Evolutionary conservation across 2,888 invertebrate species (phyloP).

Genomic region (Rapana venosa): DNA sequence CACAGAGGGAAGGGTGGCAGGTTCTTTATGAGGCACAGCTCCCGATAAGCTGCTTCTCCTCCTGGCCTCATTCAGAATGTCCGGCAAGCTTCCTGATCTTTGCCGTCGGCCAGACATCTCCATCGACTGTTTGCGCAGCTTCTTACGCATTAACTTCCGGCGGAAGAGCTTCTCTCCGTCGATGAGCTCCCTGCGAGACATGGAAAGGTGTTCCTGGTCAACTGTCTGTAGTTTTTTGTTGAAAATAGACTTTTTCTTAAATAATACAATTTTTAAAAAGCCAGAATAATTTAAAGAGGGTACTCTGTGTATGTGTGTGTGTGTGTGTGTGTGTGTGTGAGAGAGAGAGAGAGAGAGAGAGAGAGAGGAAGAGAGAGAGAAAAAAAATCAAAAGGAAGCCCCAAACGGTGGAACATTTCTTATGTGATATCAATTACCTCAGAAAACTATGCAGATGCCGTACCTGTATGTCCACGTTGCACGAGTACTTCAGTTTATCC

Average conservation of each 20-base stretch:
- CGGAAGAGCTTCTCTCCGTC: slow-evolving; percentile 47
- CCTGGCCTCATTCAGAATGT: slow-evolving; percentile 22
- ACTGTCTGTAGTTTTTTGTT: too few species aligned
- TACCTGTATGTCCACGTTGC: too few species aligned
- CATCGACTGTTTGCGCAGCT: slow-evolving; percentile 41
- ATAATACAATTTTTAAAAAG: too few species aligned
- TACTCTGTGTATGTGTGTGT: slow-evolving; percentile 15
- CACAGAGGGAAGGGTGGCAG: not conserved
- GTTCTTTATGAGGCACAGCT: not conserved
- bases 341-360: not conserved
- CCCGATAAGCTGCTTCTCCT: slow-evolving; percentile 11
- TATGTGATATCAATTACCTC: too few species aligned
- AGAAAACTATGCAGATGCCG: too few species aligned
- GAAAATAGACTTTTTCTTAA: too few species aligned
- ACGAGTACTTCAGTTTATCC: too few species aligned
- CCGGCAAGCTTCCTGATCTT: slow-evolving; percentile 40
- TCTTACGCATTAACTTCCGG: slow-evolving; percentile 43
- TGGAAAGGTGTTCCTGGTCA: too few species aligned
- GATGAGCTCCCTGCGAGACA: slow-evolving; percentile 39
- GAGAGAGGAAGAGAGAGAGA: not conserved
- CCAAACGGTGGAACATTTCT: too few species aligned
- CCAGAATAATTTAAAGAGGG: not conserved
- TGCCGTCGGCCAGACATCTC: slow-evolving; percentile 9
- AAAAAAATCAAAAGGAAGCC: too few species aligned
- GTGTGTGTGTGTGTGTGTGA: slow-evolving; percentile 17